Evolutionary conservation across 2,113 vertebrate species (phyloP), one percentile per base, ranked within the genome.

Genomic region (Tachysurus vachellii): DNA sequence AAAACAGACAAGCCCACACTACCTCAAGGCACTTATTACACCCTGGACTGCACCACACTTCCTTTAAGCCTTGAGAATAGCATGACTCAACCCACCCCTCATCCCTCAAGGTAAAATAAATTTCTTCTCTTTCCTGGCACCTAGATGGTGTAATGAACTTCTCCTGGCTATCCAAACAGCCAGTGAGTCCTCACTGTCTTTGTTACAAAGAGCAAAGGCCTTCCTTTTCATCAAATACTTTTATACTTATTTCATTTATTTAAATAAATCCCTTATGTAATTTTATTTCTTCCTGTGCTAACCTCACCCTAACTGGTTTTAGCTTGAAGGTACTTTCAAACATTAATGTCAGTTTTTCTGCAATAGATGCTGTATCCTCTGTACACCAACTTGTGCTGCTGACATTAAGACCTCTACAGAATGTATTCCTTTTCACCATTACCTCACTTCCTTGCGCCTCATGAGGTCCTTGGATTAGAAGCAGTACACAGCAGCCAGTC

Each of bases 361-460:
- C 2, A 13, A 42, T 31, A 75, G 14, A 50, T 73, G 50, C 73
- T 47, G 85, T 70, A 23, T 85, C 28, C 28, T 4, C 44, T 36
- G 14, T n/a, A 8, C 5, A 21, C 62, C 77, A 81, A 31, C 62
- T 44, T 86, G 85, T 53, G 53, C 50, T 59, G 19, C 21, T 76
- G 70, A 84, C 62, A 77, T 53, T 54, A 16, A 19, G 59, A 87
- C 86, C 47, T 64, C 83, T 87, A 82, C 70, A 66, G 57, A 71
- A 64, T 47, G 7, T 62, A 28, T 1, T 62, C 26, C 5, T 76
- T 57, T 85, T 64, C 21, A 87, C 26, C 68, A 70, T 85, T 85
- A 85, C 68, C 31, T 87, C 88, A 89, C 70, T 66, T 89, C 88
- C 82, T 84, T 50, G 47, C 19, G 75, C 77, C 31, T n/a, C 59